Percentiles rank a stretch among this genome's conserved stretches.
These are phyloP conservation scores for Ceratothoa steindachneri DNA, from an alignment of 2,888 invertebrate species.

Conservation along the genomic window DNA sequence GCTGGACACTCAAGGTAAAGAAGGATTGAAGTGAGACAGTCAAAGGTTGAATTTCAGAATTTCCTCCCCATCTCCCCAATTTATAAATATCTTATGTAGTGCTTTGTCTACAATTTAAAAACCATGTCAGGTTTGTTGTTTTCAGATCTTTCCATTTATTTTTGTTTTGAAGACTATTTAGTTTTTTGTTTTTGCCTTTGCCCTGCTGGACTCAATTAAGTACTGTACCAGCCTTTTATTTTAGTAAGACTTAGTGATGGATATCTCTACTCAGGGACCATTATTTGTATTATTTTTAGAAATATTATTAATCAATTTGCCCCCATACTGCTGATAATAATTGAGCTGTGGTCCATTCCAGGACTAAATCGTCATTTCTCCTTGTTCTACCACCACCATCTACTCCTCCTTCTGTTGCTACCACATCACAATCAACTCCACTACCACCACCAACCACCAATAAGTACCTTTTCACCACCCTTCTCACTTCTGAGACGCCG, in stretches of 20 bases:
- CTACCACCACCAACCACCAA: conserved; percentile 36
- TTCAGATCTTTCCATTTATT: background rate
- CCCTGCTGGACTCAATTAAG: too few relatives aligned
- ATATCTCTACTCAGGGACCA: too few relatives aligned
- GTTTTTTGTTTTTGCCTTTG: too few relatives aligned
- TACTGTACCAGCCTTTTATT: too few relatives aligned
- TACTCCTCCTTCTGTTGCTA: conserved; percentile 41
- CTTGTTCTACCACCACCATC: conserved; percentile 43
- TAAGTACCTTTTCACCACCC: conserved; percentile 34
- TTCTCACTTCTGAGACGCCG: conserved; percentile 24
- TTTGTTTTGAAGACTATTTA: background rate
- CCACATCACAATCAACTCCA: conserved; percentile 40
- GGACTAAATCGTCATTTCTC: conserved; percentile 47
- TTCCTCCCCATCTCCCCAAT: background rate
- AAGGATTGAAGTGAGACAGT: background rate
- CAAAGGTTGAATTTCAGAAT: background rate
- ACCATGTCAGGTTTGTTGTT: background rate
- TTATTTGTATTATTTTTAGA: too few relatives aligned
- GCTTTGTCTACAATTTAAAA: too few relatives aligned
- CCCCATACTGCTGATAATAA: conserved; percentile 7
- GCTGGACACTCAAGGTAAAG: conserved; percentile 24
- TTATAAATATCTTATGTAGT: too few relatives aligned
- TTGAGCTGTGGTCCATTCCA: conserved; percentile 42
- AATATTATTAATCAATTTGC: background rate
- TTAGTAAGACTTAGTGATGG: too few relatives aligned